Percentiles rank a stretch among this genome's conserved stretches.
phyloP scores from a whole-genome alignment of 2,113 vertebrate genomes.

The Colius striatus region DNA sequence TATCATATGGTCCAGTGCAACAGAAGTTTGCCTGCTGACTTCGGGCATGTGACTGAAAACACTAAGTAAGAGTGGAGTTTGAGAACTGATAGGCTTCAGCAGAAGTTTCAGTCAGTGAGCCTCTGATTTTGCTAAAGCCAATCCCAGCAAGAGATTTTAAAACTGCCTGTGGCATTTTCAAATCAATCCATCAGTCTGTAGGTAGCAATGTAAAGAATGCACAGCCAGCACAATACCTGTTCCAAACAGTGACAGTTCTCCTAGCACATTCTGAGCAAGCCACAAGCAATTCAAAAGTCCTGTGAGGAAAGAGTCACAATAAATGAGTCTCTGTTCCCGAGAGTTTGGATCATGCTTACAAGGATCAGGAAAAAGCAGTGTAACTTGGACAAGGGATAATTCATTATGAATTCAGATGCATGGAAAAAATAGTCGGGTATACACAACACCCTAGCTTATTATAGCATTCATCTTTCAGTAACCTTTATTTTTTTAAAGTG shows the following conservation, averaged over 20 bases:
- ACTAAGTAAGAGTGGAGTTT: neutral
- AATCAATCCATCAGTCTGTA: slow-evolving; percentile 50
- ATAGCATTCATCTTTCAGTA: neutral
- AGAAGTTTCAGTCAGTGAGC: neutral
- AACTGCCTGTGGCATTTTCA: slow-evolving; percentile 39
- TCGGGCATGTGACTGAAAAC: neutral
- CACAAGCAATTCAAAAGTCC: neutral
- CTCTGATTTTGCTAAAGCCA: neutral
- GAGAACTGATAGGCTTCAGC: neutral
- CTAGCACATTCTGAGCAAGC: neutral
- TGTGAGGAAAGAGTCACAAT: neutral
- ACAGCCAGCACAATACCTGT: neutral
- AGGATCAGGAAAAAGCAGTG: neutral
- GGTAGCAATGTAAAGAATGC: slow-evolving; percentile 31
- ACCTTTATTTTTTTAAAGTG: neutral
- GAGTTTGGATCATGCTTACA: neutral
- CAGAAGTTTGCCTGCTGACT: slow-evolving; percentile 4
- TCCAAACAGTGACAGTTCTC: neutral
- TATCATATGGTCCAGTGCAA: neutral
- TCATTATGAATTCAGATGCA: neutral
- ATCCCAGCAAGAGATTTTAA: slow-evolving; percentile 38
- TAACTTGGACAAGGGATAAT: neutral
- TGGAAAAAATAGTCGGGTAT: neutral
- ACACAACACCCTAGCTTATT: neutral
- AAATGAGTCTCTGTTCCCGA: neutral